phyloP scores from a whole-genome alignment of 2,888 invertebrate species.

The Chirona hameri region DNA sequence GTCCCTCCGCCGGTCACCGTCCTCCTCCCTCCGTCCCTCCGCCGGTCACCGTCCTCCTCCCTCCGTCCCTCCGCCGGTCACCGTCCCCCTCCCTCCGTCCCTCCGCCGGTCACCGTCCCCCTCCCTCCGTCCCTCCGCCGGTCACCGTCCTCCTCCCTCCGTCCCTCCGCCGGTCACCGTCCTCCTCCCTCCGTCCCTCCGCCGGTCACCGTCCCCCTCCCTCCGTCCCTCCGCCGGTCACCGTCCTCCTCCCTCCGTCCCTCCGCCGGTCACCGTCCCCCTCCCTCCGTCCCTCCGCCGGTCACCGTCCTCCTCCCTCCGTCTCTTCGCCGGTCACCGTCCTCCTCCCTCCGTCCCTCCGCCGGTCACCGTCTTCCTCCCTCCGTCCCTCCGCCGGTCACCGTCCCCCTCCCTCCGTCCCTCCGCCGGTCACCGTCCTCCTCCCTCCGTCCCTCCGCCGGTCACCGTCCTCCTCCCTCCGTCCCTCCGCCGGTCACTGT shows the following conservation, averaged over 20 bases:
- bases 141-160: not conserved
- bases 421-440: not conserved
- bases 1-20: too few species aligned
- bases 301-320: too few species aligned
- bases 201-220: not conserved
- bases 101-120: not conserved
- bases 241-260: too few species aligned
- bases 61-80: too few species aligned
- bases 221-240: too few species aligned
- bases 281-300: not conserved
- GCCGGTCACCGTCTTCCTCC: too few species aligned
- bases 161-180: not conserved
- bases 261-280: not conserved
- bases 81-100: too few species aligned
- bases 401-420: not conserved
- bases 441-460: not conserved
- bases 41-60: too few species aligned
- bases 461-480: not conserved
- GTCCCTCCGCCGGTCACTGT: not conserved
- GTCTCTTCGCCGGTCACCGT: too few species aligned
- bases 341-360: too few species aligned
- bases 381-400: not conserved
- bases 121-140: too few species aligned
- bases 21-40: too few species aligned
- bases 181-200: not conserved